Conservation (phyloP, 2,113 vertebrate species). For the Etia nguti region DNA sequence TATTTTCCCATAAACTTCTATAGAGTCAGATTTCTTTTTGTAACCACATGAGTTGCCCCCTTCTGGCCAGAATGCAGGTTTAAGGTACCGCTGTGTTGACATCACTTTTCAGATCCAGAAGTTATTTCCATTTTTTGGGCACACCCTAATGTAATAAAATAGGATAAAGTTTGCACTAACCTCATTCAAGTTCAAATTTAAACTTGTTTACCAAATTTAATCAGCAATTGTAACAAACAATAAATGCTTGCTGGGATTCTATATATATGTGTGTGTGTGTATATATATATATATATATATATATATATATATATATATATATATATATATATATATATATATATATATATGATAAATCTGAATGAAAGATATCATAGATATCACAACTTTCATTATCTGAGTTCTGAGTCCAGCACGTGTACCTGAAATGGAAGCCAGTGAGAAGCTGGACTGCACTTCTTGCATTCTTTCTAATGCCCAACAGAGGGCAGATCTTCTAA, state of each 20-base stretch:
- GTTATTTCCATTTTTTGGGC: not conserved
- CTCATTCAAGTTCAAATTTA: not conserved
- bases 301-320: no score
- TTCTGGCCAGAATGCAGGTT: not conserved
- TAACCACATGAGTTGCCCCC: not conserved
- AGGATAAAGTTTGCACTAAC: not conserved
- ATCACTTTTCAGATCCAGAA: not conserved
- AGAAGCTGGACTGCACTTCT: not conserved
- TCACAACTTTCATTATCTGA: not conserved
- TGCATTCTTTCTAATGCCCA: not conserved
- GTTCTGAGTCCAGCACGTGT: no score
- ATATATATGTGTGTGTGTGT: no score
- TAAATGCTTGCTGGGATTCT: not conserved
- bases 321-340: no score
- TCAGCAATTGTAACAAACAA: not conserved
- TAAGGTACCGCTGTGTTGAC: not conserved
- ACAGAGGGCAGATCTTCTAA: not conserved
- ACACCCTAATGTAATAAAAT: not conserved
- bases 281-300: no score
- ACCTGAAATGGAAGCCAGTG: not conserved
- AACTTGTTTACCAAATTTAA: not conserved
- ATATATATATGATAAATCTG: no score
- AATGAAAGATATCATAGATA: no score
- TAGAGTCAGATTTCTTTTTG: not conserved
- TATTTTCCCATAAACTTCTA: not conserved